Conservation (phyloP, 2,113 vertebrate genomes). For the Pseudorasbora parva region DNA sequence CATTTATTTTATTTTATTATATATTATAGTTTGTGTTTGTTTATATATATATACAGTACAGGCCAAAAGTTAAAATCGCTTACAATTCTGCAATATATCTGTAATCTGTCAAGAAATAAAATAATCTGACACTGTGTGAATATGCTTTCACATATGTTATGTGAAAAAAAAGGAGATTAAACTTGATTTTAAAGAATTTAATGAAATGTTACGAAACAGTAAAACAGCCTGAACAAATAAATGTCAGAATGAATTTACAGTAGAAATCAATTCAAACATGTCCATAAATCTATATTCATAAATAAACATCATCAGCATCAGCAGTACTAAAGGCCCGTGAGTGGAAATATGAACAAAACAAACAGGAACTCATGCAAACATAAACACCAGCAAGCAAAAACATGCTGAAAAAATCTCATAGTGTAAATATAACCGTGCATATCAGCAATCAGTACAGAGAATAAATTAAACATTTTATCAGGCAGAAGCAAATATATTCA, state of each 20-base stretch:
- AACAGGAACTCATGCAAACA: constrained; percentile 49
- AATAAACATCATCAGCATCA: constrained; percentile 40
- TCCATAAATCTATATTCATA: background rate
- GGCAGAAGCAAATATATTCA: constrained; percentile 44
- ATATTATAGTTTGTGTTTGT: too few species aligned
- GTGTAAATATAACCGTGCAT: constrained; percentile 1
- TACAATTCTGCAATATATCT: too few species aligned
- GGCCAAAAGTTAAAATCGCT: too few species aligned
- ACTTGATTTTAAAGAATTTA: constrained; percentile 23
- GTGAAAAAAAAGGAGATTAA: background rate
- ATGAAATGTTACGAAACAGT: constrained; percentile 42
- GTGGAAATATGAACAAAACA: constrained; percentile 37
- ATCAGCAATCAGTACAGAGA: constrained; percentile 10
- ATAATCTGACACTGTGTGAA: too few species aligned
- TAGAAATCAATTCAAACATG: constrained; percentile 40
- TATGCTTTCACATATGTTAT: too few species aligned
- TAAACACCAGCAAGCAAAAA: constrained; percentile 35
- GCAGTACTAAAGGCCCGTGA: constrained; percentile 15
- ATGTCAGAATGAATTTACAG: constrained; percentile 35
- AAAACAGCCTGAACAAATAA: constrained; percentile 46
- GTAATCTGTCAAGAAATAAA: too few species aligned
- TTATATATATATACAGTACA: too few species aligned
- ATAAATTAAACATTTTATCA: constrained; percentile 38
- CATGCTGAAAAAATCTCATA: background rate
- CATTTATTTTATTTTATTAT: too few species aligned